These are phyloP conservation scores for Zaprionus vittiger DNA, from an alignment of 1,140 invertebrate species.

Conservation along the genomic window DNA sequence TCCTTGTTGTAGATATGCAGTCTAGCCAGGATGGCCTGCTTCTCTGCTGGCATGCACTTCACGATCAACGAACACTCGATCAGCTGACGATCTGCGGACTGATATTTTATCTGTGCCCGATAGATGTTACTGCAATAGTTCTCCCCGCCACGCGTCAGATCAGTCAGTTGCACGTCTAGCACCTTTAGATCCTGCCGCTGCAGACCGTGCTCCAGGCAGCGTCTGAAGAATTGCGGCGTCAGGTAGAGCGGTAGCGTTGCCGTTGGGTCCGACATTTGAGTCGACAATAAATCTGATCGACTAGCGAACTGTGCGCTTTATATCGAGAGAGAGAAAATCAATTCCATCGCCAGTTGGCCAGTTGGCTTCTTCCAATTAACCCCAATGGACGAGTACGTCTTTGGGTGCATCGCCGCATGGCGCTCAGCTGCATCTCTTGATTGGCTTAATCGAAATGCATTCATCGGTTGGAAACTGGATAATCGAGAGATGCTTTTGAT, in stretches of 20 bases:
- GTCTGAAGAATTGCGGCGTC: slow-evolving; percentile 65
- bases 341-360: slow-evolving; percentile 4
- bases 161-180: slow-evolving; percentile 58
- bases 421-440: slow-evolving; percentile 26
- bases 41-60: slow-evolving; percentile 76
- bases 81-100: slow-evolving; percentile 31
- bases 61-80: slow-evolving; percentile 65
- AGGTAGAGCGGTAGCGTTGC: slow-evolving; percentile 60
- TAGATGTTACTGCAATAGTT: slow-evolving; percentile 84
- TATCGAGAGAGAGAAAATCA: slow-evolving; percentile 47
- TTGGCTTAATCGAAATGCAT: slow-evolving; percentile 67
- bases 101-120: slow-evolving; percentile 59
- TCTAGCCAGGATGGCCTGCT: slow-evolving; percentile 67
- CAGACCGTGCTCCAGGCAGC: slow-evolving; percentile 64
- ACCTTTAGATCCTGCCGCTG: slow-evolving; percentile 65
- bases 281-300: slow-evolving; percentile 26
- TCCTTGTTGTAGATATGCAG: slow-evolving; percentile 79
- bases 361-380: slow-evolving; percentile 53
- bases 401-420: slow-evolving; percentile 27
- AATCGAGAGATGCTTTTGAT: slow-evolving; percentile 58
- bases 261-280: slow-evolving; percentile 55
- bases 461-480: slow-evolving; percentile 31
- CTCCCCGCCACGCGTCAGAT: slow-evolving; percentile 73
- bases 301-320: slow-evolving; percentile 29
- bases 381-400: slow-evolving; percentile 49